Conservation (phyloP, 2,113 vertebrate species). For the Coptodon bakossiorum region DNA sequence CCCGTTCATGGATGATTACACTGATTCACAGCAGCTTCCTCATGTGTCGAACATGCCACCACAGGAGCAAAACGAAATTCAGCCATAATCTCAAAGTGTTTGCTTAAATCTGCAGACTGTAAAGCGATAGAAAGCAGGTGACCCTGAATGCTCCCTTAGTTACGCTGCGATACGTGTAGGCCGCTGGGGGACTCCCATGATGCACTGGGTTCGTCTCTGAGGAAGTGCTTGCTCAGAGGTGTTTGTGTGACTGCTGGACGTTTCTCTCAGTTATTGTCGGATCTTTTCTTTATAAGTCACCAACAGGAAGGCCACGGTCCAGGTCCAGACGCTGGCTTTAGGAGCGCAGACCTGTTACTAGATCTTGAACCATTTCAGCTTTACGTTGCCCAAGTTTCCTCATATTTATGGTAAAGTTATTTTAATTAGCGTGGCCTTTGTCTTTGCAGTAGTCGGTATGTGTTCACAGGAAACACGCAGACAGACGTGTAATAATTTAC, state of each 20-base stretch:
- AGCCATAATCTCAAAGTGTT: background rate
- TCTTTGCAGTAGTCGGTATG: background rate
- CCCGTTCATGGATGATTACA: background rate
- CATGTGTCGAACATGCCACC: background rate
- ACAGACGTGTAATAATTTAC: background rate
- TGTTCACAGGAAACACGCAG: background rate
- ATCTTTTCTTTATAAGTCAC: background rate
- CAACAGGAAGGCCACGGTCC: background rate
- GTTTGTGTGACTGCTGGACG: accelerated
- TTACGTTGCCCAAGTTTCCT: background rate
- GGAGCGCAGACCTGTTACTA: background rate
- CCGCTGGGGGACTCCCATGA: background rate
- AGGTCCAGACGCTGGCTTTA: background rate
- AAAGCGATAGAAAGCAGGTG: background rate
- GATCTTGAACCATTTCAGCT: background rate
- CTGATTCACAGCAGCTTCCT: background rate
- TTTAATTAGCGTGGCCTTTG: accelerated
- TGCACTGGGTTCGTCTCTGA: background rate
- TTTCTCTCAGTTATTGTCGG: background rate
- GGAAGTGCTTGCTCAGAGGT: background rate
- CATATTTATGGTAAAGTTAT: background rate
- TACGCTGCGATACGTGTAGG: background rate
- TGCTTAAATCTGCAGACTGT: background rate
- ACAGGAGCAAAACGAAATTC: background rate
- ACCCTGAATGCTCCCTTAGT: background rate